Evolutionary conservation across 2,113 vertebrate species (phyloP).

Genomic region (Gobius niger): DNA sequence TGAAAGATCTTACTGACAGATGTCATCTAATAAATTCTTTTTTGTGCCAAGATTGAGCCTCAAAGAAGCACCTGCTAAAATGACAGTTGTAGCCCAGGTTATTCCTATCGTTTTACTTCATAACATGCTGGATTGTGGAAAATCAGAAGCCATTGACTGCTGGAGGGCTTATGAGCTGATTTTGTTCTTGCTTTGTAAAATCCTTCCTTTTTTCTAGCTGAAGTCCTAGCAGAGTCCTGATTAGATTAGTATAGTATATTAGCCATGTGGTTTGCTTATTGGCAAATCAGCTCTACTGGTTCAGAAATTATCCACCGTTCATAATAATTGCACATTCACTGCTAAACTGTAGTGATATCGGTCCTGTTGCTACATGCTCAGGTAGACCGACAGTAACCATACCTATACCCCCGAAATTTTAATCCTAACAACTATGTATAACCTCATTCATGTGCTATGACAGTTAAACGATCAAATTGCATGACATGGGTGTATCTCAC

Average conservation of each 20-base stretch:
- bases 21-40: neutral
- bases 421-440: neutral
- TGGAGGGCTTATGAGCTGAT: neutral
- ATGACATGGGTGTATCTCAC: neutral
- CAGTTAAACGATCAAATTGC: neutral
- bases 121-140: neutral
- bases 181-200: neutral
- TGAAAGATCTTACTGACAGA: neutral
- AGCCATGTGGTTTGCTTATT: conserved; percentile 48
- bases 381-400: neutral
- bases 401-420: neutral
- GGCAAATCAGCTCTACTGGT: conserved; percentile 23
- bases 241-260: conserved; percentile 61
- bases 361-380: conserved; percentile 15
- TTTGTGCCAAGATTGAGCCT: conserved; percentile 9
- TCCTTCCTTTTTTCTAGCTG: conserved; percentile 26
- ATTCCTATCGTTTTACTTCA: conserved; percentile 3
- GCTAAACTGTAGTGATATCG: conserved; percentile 2
- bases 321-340: neutral
- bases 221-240: conserved; percentile 29
- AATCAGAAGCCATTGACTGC: neutral
- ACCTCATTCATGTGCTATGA: conserved; percentile 4
- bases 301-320: conserved; percentile 13
- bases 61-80: neutral
- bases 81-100: neutral